These are phyloP conservation scores for Calameuta pallipes DNA, from an alignment of 2,888 invertebrate species.

Conservation along the genomic window DNA sequence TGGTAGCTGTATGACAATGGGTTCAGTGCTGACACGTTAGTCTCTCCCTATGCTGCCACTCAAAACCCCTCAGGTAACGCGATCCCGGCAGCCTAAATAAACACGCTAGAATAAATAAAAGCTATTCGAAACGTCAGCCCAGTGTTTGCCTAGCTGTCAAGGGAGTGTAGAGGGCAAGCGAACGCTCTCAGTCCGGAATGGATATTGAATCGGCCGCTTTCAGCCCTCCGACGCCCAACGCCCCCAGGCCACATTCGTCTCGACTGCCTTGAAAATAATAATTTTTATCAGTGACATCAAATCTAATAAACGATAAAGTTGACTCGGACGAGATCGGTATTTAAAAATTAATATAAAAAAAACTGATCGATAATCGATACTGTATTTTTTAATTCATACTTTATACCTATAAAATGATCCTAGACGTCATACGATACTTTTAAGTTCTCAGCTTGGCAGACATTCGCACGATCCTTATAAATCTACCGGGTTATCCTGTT, in stretches of 20 bases:
- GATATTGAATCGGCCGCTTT: conserved; percentile 57
- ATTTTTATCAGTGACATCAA: conserved; percentile 32
- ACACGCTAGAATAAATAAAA: conserved; percentile 63
- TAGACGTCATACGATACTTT: background rate
- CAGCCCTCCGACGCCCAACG: conserved; percentile 33
- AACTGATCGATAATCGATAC: background rate
- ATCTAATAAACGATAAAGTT: background rate
- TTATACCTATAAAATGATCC: background rate
- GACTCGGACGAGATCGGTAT: background rate
- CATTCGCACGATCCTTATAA: background rate
- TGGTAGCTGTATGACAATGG: conserved; percentile 43
- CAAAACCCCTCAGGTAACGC: conserved; percentile 57
- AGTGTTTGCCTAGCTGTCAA: conserved; percentile 63
- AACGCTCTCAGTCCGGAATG: conserved; percentile 42
- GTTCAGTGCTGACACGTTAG: conserved; percentile 49
- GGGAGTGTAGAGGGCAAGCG: conserved; percentile 41
- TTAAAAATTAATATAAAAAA: background rate
- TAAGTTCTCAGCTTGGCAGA: background rate
- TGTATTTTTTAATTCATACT: background rate
- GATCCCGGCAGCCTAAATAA: conserved; percentile 64
- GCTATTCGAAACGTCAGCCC: conserved; percentile 59
- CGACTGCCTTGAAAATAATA: conserved; percentile 43
- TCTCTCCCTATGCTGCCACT: conserved; percentile 45
- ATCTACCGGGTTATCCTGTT: background rate
- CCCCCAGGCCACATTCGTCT: conserved; percentile 30